Base-by-base conservation (phyloP, 1,140 invertebrate species). In the Drosophila simulans region DNA sequence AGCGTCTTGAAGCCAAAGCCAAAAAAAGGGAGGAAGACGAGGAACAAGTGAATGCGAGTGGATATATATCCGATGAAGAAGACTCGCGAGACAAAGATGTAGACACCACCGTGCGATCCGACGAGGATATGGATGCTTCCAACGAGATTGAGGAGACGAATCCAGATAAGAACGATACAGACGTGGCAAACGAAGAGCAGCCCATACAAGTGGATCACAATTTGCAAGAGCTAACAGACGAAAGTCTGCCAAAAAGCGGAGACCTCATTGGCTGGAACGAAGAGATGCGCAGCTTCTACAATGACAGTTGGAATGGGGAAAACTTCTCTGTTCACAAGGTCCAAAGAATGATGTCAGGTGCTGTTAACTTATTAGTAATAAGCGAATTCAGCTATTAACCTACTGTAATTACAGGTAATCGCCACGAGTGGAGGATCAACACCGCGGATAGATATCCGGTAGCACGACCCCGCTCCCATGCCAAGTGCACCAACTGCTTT, bases 231-330 rank as follows among this genome's bases (percentile, higher is more conserved):
- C 55, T 80, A 5, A 20, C 15, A 3, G 75, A 77, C 5, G 66
- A 63, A 0, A 62, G 53, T 4, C 12, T 43, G 52, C 22, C 62
- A 0, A 58, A 7, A 25, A 64, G 80, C 11, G 49, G 68, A 0
- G 54, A 84, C 42, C 48, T 89, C 13, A 46, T 92, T 20, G 92
- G 90, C n/a, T 92, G 91, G 92, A 88, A 90, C 17, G 79, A 92
- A 0, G 93, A 94, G 66, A 93, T 95, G 93, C 93, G 93, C 66
- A 92, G 93, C 39, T 95, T 95, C 90, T 95, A 95, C 69, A 94
- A 95, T 76, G 93, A 95, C 40, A 94, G 93, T 57, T 94, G 94
- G 93, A 93, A 93, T 2, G 94, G 94, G 45, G 94, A 95, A 66
- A 92, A 94, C 35, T 94, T 95, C 59, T 93, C 94, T 58, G 62